Conservation (phyloP, 2,113 vertebrate species). For the Istiophorus platypterus region DNA sequence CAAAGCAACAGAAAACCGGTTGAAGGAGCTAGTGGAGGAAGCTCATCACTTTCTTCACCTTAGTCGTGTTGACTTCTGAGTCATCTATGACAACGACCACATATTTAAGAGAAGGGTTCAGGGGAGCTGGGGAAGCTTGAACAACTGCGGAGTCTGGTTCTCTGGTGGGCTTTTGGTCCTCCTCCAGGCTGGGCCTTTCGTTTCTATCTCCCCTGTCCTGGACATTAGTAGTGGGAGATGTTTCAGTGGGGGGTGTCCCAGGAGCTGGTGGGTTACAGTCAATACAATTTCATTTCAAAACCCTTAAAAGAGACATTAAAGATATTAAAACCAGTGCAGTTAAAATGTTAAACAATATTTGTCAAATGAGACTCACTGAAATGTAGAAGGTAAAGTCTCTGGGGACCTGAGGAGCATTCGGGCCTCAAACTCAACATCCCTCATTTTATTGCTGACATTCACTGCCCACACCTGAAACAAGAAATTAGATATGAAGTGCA, state of each 20-base stretch:
- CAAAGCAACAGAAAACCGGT: neutral
- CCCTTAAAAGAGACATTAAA: neutral
- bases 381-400: neutral
- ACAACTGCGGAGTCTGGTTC: neutral
- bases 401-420: neutral
- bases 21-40: neutral
- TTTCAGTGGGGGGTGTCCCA: neutral
- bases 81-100: neutral
- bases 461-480: conserved; percentile 24
- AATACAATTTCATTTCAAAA: neutral
- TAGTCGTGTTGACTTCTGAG: neutral
- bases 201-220: neutral
- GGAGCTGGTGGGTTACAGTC: neutral
- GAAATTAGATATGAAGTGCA: neutral
- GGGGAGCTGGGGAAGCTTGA: too few relatives aligned
- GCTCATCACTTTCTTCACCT: neutral
- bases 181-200: neutral
- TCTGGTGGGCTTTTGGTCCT: neutral
- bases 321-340: neutral
- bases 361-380: conserved; percentile 26
- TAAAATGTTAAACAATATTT: conserved; percentile 2
- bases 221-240: too few relatives aligned
- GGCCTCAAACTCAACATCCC: conserved; percentile 1
- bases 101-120: neutral
- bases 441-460: conserved; percentile 30